Base-by-base conservation (phyloP, 1,140 invertebrate genomes). In the Drosophila nasuta region DNA sequence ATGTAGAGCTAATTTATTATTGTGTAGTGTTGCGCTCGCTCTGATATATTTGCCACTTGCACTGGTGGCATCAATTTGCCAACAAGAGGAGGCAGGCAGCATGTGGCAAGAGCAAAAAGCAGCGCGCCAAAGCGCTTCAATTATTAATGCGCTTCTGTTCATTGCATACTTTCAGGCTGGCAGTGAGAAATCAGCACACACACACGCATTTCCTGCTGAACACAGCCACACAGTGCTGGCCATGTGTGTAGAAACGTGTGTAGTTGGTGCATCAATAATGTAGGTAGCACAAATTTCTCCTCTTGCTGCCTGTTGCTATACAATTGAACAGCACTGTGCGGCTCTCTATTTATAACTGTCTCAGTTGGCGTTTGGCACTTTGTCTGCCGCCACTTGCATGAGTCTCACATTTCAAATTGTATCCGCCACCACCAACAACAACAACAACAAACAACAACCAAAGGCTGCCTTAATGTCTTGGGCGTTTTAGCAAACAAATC, bases 401-500 rank as follows among this genome's bases (percentile, higher is more conserved):
- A 88, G 74, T 89, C 73, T 88, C 83, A 88, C 83, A 89, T 88
- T 88, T 89, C 81, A 75, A 83, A 80, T 82, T 69, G 48, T 43
- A 45, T 57, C 28, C 33, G 10, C 17, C 43, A 8, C 10, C 49
- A 41, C 56, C 56, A 63, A 6, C 20, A 25, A 25, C 20, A 25
- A 20, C 20, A 20, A 20, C 20, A 20, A 20, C 20, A 20, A 20
- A 25, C 20, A 25, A 25, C 20, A 25, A 25, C 20, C 3, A 25
- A 25, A 4, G 0, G 20, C 20, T 25, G 3, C 3, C 43, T 64
- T 79, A 69, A 80, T 82, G 80, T 88, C 80, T 83, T 85, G 78
- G 81, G 85, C 66, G 81, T 85, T 89, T 89, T 89, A 65, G 81
- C 85, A 89, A 89, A 89, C 85, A 89, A 89, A 89, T 89, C 88